Base-by-base conservation (phyloP, 2,888 invertebrate species). In the Protophormia terraenovae region DNA sequence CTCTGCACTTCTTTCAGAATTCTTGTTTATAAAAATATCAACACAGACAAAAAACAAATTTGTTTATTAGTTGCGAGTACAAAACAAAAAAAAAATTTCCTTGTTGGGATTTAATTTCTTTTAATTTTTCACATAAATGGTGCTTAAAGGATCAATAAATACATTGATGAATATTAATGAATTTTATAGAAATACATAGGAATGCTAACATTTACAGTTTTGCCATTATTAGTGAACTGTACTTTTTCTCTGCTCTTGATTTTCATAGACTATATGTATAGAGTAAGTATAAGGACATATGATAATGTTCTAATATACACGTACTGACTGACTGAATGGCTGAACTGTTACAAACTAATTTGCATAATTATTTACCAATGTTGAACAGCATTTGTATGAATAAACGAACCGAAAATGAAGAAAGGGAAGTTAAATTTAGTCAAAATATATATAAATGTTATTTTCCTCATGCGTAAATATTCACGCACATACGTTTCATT, bases 101-200 rank as follows among this genome's bases (percentile, higher is more conserved):
- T 19, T 72, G 35, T 29, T 27, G 27, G 47, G 50, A 76, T 55
- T 71, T 67, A 62, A 35, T 66, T 66, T 45, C 22, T 32, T 2
- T 45, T 50, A 16, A 58, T 10, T 24, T 35, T 19, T 29, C n/a
- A 5, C 53, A 47, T 78, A 50, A 55, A 62, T 53, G 22, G 19
- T 60, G 41, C 58, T 79, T 79, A 78, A 78, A 85, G 85, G 85
- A 82, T 85, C 85, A 85, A 85, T n/a, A n/a, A n/a, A n/a, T 85
- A 79, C 50, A 50, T 79, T 79, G 85, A 85, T 82, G 85, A 79
- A 85, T 82, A 85, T 85, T 85, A 85, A 85, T 85, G 85, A 82
- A 79, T 84, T 77, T 50, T 41, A 6, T n/a, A 38, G 27, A 60
- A 27, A 19, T 77, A 66, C 24, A 5, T 50, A 32, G 7, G 12